These are phyloP conservation scores for Heliconius cydno DNA, from an alignment of 2,888 invertebrate species.

Conservation along the genomic window DNA sequence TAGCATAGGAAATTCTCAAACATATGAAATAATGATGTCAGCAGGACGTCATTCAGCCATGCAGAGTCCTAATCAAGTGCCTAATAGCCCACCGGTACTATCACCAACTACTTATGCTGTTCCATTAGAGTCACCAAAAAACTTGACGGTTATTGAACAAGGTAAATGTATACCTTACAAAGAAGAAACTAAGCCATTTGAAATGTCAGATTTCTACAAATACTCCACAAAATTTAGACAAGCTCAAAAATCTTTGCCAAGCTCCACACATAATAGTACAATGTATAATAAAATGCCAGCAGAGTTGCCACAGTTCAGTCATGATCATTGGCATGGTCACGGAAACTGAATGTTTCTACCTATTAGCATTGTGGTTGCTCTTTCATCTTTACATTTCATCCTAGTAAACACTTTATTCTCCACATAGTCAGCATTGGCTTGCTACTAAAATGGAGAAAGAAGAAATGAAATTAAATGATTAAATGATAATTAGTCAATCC, in stretches of 20 bases:
- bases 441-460: no score
- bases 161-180: conserved; percentile 95
- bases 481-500: background rate
- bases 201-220: conserved; percentile 99
- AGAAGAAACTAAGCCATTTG: conserved; percentile 98
- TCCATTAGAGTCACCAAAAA: conserved; percentile 90
- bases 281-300: conserved; percentile 73
- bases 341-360: conserved; percentile 37
- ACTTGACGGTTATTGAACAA: conserved; percentile 92
- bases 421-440: no score
- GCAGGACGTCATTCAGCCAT: conserved; percentile 75
- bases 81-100: conserved; percentile 69
- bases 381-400: background rate
- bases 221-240: conserved; percentile 97
- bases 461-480: no score
- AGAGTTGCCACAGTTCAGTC: conserved; percentile 73
- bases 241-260: conserved; percentile 62
- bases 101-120: conserved; percentile 73
- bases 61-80: conserved; percentile 72
- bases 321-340: conserved; percentile 70
- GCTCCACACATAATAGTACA: conserved; percentile 60
- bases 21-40: conserved; percentile 75
- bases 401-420: no score
- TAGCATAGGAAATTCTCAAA: conserved; percentile 81
- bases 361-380: conserved; percentile 14